Percentiles rank a stretch among this genome's conserved stretches.
These are phyloP conservation scores for Pherbina coryleti DNA, from an alignment of 2,888 invertebrate species.

Conservation along the genomic window DNA sequence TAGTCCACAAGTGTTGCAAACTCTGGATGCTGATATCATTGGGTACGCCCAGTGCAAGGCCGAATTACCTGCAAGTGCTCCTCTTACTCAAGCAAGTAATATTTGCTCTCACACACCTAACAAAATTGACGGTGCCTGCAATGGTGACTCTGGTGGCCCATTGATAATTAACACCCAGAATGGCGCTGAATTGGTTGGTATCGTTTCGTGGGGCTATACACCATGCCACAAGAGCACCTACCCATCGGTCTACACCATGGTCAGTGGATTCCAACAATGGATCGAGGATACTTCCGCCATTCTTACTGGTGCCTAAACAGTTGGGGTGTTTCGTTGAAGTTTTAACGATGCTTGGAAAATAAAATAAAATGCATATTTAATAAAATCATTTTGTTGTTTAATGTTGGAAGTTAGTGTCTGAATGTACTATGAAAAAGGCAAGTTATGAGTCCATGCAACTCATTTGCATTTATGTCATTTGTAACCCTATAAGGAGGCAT, in stretches of 20 bases:
- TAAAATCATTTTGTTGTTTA: too few relatives aligned
- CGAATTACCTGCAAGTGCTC: constrained; percentile 51
- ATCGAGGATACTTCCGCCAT: constrained; percentile 41
- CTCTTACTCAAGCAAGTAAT: constrained; percentile 47
- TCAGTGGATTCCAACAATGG: constrained; percentile 63
- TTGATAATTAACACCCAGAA: constrained; percentile 49
- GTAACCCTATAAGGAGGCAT: too few relatives aligned
- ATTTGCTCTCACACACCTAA: constrained; percentile 59
- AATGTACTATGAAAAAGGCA: too few relatives aligned
- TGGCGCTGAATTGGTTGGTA: constrained; percentile 60
- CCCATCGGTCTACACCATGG: constrained; percentile 69
- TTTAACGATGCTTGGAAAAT: too few relatives aligned
- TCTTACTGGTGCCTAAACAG: too few relatives aligned
- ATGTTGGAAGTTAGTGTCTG: too few relatives aligned
- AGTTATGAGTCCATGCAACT: too few relatives aligned
- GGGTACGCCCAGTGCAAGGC: constrained; percentile 48
- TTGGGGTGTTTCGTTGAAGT: too few relatives aligned
- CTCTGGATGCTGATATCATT: constrained; percentile 55
- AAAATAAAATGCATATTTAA: too few relatives aligned
- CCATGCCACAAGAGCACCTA: constrained; percentile 66
- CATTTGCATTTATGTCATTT: too few relatives aligned
- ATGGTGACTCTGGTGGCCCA: constrained; percentile 60
- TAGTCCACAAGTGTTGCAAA: constrained; percentile 57
- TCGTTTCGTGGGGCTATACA: constrained; percentile 71
- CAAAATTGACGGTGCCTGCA: constrained; percentile 62